Conservation (phyloP, 92 coral and sea anemone species). For the Meandrina meandrites region DNA sequence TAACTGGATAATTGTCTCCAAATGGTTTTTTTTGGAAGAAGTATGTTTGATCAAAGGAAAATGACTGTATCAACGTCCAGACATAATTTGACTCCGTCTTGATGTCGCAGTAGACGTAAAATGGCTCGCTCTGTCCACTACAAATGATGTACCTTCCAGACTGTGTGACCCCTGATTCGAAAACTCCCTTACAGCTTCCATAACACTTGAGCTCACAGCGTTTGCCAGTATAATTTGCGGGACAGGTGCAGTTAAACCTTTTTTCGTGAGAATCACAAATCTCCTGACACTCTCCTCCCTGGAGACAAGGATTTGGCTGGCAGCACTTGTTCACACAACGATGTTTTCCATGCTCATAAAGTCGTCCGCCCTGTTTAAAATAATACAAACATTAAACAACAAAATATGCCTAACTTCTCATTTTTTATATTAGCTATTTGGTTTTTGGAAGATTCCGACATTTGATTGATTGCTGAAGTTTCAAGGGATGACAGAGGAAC, state of each 20-base stretch:
- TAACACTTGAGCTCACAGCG: conserved; percentile 8
- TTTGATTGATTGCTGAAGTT: no score
- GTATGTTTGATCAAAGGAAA: conserved; percentile 6
- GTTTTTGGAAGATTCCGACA: no score
- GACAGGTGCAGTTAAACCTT: conserved; percentile 17
- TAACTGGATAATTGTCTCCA: neutral
- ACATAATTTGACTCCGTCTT: neutral
- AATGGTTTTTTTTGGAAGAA: neutral
- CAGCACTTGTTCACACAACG: conserved; percentile 15
- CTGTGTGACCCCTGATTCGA: neutral
- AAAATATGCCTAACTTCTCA: no score
- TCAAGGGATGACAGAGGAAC: no score
- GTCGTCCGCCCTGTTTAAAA: conserved; percentile 13
- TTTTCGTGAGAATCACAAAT: conserved; percentile 7
- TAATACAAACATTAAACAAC: no score
- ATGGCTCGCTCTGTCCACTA: neutral
- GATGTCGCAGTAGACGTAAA: conserved; percentile 36
- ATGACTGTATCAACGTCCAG: conserved; percentile 51
- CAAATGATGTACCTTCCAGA: conserved; percentile 18
- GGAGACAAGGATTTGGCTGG: conserved; percentile 7
- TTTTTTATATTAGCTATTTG: no score
- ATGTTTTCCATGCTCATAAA: neutral
- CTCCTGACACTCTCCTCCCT: conserved; percentile 5
- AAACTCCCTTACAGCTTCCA: neutral
- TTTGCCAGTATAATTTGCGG: neutral